Conservation (phyloP, 2,113 vertebrate species). For the Oenanthe melanoleuca region DNA sequence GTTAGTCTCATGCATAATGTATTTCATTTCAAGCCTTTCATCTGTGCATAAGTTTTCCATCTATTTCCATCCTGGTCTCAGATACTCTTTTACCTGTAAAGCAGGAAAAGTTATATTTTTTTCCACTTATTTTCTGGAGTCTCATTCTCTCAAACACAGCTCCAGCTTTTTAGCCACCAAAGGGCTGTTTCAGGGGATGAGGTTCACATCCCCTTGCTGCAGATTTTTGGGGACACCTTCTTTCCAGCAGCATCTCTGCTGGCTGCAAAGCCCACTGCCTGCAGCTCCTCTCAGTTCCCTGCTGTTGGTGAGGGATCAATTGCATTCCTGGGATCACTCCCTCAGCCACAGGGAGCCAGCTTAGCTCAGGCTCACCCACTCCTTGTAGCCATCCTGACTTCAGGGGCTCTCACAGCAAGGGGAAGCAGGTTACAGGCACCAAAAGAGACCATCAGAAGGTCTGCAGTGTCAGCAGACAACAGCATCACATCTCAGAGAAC, state of each 20-base stretch:
- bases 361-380: not conserved
- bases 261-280: not conserved
- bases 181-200: not conserved
- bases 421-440: not conserved
- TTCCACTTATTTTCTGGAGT: not conserved
- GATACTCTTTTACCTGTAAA: not conserved
- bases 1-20: conserved; percentile 70
- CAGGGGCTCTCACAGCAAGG: not conserved
- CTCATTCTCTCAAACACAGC: not conserved
- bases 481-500: not conserved
- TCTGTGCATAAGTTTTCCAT: conserved; percentile 54
- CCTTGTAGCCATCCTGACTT: not conserved
- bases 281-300: not conserved
- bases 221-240: not conserved
- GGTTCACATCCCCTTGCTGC: not conserved
- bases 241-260: not conserved
- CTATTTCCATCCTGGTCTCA: conserved; percentile 32
- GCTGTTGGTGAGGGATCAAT: not conserved
- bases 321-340: not conserved
- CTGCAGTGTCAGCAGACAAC: not conserved
- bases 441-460: not conserved
- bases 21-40: conserved; percentile 69
- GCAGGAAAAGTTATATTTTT: not conserved
- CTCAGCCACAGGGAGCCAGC: not conserved
- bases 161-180: not conserved